Conservation (phyloP, 2,113 vertebrate genomes). For the Antechinus stuartii region DNA sequence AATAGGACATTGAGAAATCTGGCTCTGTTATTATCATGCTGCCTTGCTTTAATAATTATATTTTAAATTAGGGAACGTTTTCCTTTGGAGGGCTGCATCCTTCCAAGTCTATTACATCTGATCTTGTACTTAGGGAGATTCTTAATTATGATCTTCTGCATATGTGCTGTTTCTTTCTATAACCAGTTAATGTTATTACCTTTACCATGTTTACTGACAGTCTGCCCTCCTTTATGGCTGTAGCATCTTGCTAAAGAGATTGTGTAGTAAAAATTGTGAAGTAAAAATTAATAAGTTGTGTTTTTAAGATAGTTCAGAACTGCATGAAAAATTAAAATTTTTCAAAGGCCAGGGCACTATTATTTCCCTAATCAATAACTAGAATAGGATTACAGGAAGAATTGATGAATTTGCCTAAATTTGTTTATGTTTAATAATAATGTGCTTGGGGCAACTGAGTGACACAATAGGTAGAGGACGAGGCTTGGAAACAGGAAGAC, state of each 20-base stretch:
- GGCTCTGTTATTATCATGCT: not conserved
- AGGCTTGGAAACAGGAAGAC: not conserved
- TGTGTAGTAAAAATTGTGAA: not conserved
- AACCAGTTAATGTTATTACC: not conserved
- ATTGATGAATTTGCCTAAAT: not conserved
- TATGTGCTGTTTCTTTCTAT: not conserved
- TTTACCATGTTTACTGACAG: not conserved
- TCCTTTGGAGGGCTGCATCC: not conserved
- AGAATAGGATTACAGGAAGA: not conserved
- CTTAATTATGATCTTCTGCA: not conserved
- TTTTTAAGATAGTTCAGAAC: not conserved
- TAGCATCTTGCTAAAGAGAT: not conserved
- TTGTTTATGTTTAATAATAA: not conserved
- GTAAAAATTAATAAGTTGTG: not conserved
- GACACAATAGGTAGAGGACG: not conserved
- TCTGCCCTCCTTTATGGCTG: not conserved
- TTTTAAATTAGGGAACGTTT: not conserved
- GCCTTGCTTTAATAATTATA: not conserved
- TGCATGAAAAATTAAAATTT: not conserved
- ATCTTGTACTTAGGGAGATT: not conserved
- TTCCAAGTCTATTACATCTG: not conserved
- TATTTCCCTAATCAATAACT: not conserved
- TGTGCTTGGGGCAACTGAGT: not conserved
- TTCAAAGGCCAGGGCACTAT: not conserved
- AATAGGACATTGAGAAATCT: not conserved